Conservation (phyloP, 2,888 invertebrate species). For the Lasius fuliginosus region DNA sequence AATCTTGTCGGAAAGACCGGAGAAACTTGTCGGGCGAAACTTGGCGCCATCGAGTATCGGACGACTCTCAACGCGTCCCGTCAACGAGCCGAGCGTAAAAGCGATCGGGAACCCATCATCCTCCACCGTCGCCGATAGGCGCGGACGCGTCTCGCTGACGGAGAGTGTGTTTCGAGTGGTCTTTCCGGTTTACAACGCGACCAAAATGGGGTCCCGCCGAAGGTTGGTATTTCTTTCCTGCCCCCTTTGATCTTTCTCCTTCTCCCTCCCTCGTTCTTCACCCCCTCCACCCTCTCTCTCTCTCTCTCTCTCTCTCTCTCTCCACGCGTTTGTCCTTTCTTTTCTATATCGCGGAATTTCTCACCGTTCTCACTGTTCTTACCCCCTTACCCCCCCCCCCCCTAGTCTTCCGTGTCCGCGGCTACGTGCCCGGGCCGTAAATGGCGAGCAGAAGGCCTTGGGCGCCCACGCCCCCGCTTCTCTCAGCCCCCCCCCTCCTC, state of each 20-base stretch:
- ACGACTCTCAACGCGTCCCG: neutral
- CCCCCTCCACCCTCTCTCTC: neutral
- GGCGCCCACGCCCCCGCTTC: constrained; percentile 82
- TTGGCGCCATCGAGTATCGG: neutral
- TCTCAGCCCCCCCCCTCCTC: constrained; percentile 48
- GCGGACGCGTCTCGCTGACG: constrained; percentile 36
- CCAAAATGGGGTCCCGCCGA: constrained; percentile 56
- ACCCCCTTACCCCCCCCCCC: constrained; percentile 49
- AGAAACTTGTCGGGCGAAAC: constrained; percentile 7
- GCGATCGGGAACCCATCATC: constrained; percentile 13
- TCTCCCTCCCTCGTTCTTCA: neutral
- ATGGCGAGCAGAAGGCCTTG: constrained; percentile 84
- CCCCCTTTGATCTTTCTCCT: constrained; percentile 17
- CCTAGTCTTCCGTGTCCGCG: constrained; percentile 74
- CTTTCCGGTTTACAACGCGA: constrained; percentile 66
- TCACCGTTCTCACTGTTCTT: constrained; percentile 60
- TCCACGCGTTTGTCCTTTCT: constrained; percentile 55
- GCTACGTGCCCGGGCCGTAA: constrained; percentile 80
- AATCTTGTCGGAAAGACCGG: neutral
- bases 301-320: constrained; percentile 25
- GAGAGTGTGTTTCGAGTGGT: constrained; percentile 63
- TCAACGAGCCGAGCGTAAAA: constrained; percentile 18
- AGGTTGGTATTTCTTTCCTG: constrained; percentile 35
- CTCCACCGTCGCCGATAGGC: constrained; percentile 6
- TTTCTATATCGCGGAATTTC: constrained; percentile 57